Percentiles rank a stretch among this genome's conserved stretches.
These are phyloP conservation scores for Catocala nupta DNA, from an alignment of 2,888 invertebrate genomes.

Conservation along the genomic window DNA sequence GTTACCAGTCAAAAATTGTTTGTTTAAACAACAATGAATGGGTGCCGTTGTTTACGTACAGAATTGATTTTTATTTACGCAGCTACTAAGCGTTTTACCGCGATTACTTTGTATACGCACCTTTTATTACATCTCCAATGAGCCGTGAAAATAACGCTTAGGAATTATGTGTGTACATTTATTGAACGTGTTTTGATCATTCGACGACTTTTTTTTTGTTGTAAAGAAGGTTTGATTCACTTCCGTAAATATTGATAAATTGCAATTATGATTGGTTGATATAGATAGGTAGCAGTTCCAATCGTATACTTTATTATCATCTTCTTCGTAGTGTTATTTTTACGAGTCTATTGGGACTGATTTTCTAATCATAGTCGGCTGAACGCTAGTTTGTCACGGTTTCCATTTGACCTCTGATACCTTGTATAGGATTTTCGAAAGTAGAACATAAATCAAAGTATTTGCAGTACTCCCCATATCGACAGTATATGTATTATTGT, in stretches of 20 bases:
- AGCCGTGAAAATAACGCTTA: conserved; percentile 63
- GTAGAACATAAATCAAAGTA: neutral
- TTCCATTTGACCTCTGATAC: neutral
- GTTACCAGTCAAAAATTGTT: conserved; percentile 32
- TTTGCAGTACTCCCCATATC: no score
- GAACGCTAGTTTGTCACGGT: neutral
- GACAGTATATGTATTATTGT: no score
- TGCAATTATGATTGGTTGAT: no score
- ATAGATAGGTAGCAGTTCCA: no score
- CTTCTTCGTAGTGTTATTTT: no score
- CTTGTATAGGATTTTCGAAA: no score
- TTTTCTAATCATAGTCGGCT: no score
- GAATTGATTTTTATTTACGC: conserved; percentile 75
- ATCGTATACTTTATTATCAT: no score
- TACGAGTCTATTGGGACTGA: no score
- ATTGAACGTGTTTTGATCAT: conserved; percentile 2
- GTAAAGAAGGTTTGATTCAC: conserved; percentile 12
- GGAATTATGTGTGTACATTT: conserved; percentile 38
- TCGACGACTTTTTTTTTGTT: no score
- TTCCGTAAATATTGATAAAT: no score
- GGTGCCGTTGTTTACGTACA: conserved; percentile 52
- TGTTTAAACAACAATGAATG: conserved; percentile 29
- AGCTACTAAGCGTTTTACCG: conserved; percentile 72
- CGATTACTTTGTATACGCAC: conserved; percentile 68
- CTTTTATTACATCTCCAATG: conserved; percentile 70